phyloP scores from a whole-genome alignment of 1,140 invertebrate genomes.

The Mylabris phalerata region DNA sequence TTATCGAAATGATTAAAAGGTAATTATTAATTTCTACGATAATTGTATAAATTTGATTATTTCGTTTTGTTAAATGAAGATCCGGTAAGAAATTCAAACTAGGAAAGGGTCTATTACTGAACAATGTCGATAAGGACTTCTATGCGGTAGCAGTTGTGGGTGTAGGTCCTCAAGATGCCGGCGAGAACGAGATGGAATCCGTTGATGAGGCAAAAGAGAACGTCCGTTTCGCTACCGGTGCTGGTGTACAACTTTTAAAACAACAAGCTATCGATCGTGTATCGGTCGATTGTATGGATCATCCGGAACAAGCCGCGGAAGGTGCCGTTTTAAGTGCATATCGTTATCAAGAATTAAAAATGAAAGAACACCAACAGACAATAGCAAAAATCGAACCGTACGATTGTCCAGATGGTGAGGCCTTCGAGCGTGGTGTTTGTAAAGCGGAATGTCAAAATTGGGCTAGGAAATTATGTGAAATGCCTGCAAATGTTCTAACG shows the following conservation, averaged over 20 bases:
- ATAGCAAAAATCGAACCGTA: slow-evolving; percentile 47
- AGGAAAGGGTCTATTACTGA: slow-evolving; percentile 24
- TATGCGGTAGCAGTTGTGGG: slow-evolving; percentile 61
- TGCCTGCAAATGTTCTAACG: slow-evolving; percentile 75
- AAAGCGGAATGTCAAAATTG: slow-evolving; percentile 72
- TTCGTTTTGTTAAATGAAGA: not conserved
- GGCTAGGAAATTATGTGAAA: slow-evolving; percentile 65
- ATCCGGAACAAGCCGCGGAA: slow-evolving; percentile 68
- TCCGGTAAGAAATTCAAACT: not conserved
- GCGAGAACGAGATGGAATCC: slow-evolving; percentile 56
- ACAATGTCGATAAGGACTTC: slow-evolving; percentile 56
- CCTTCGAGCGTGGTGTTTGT: slow-evolving; percentile 38
- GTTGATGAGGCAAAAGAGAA: slow-evolving; percentile 64
- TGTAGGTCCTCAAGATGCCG: slow-evolving; percentile 57
- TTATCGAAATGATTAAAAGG: slow-evolving; percentile 18
- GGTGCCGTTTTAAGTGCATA: slow-evolving; percentile 58
- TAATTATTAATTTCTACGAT: not conserved
- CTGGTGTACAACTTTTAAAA: slow-evolving; percentile 51
- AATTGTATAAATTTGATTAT: not conserved
- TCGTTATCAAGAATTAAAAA: slow-evolving; percentile 59
- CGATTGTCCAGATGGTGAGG: slow-evolving; percentile 38
- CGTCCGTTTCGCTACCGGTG: slow-evolving; percentile 52
- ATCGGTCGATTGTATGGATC: slow-evolving; percentile 61
- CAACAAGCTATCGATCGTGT: slow-evolving; percentile 52
- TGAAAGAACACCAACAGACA: slow-evolving; percentile 45